Conservation (phyloP, 2,797 vertebrate genomes). For the Aldrovandia affinis region DNA sequence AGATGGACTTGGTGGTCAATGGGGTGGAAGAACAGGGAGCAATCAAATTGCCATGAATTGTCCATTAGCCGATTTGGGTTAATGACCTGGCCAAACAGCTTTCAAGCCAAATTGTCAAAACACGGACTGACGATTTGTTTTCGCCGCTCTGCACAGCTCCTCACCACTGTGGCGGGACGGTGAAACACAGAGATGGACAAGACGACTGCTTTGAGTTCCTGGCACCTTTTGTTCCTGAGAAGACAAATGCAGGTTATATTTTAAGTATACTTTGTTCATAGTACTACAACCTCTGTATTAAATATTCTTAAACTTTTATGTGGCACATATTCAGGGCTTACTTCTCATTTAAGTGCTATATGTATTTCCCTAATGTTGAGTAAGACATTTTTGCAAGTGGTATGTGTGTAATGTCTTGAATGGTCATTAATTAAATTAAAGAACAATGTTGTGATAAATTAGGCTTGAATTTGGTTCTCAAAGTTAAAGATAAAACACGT, state of each 20-base stretch:
- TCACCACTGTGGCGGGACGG: background rate
- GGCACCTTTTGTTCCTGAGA: background rate
- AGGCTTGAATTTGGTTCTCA: background rate
- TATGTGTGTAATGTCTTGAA: background rate
- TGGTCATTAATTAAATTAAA: background rate
- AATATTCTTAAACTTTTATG: background rate
- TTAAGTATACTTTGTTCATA: background rate
- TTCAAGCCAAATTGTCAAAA: constrained; percentile 56
- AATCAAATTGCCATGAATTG: constrained; percentile 51
- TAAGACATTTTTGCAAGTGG: background rate
- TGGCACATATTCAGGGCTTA: background rate
- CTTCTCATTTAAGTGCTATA: background rate
- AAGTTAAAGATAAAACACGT: background rate
- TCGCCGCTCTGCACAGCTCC: background rate
- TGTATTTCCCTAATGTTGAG: background rate
- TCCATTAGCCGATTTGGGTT: constrained; percentile 53
- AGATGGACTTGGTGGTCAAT: constrained; percentile 49
- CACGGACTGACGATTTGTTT: constrained; percentile 33
- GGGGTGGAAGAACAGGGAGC: constrained; percentile 46
- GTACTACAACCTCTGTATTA: background rate
- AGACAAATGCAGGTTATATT: background rate
- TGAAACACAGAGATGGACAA: background rate
- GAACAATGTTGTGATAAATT: background rate
- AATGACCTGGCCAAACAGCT: constrained; percentile 47
- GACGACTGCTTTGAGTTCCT: background rate